Base-by-base conservation (phyloP, 1,140 invertebrate genomes). In the Eupeodes corollae region DNA sequence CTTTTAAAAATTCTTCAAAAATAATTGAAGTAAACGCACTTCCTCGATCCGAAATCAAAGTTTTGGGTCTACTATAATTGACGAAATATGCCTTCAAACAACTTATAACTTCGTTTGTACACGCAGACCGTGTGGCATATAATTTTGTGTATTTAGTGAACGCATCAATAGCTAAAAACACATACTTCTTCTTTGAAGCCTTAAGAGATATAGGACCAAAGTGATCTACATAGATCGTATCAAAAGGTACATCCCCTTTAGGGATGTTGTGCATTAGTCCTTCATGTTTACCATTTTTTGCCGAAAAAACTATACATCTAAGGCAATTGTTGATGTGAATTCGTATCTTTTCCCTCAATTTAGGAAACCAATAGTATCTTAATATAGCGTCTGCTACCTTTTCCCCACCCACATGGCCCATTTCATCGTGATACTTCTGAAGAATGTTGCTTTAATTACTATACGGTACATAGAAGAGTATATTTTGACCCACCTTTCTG, bases 181-280 rank as follows among this genome's bases (percentile, higher is more conserved):
- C 34, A 42, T 13, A 26, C 54, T 47, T 6, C 52, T 56, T 50
- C 61, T 67, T 21, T 53, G 57, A 39, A 66, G 61, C 33, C 11
- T 51, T 26, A 39, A 69, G 51, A 44, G 40, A 51, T 35, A 44
- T n/a, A 12, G 59, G 56, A 1, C 58, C 57, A 16, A 54, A 56
- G 54, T 65, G 61, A 39, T 63, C 61, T 13, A 63, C 49, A 47
- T 59, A 57, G 9, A 59, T 16, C 52, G 39, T 65, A 47, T 26
- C 62, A 41, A 15, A 44, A 41, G 11, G 55, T 55, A n/a, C n/a
- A n/a, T n/a, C n/a, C n/a, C n/a, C n/a, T n/a, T n/a, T n/a, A n/a
- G n/a, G n/a, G n/a, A n/a, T n/a, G n/a, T n/a, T n/a, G n/a, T n/a
- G n/a, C n/a, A n/a, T n/a, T n/a, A n/a, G n/a, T n/a, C n/a, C n/a